phyloP scores from a whole-genome alignment of 2,888 invertebrate genomes.

The Drosophila lutescens region DNA sequence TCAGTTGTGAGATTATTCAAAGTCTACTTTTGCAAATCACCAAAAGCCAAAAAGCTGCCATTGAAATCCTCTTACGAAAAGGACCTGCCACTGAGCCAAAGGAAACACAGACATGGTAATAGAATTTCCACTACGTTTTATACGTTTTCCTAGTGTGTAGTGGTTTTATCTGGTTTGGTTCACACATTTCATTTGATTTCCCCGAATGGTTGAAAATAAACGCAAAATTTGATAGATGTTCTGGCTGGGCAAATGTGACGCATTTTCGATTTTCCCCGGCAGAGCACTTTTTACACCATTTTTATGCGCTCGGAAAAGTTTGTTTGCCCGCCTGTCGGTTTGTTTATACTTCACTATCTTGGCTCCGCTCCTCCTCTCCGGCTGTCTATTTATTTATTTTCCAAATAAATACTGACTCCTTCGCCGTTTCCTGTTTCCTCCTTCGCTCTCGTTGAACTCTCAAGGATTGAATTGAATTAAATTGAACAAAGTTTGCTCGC shows the following conservation, averaged over 20 bases:
- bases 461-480: slow-evolving; percentile 66
- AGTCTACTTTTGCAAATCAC: slow-evolving; percentile 25
- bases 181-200: slow-evolving; percentile 44
- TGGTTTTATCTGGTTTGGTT: slow-evolving; percentile 51
- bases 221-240: slow-evolving; percentile 73
- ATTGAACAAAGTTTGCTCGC: slow-evolving; percentile 53
- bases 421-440: slow-evolving; percentile 15
- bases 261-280: slow-evolving; percentile 59
- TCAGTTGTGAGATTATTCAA: slow-evolving; percentile 15
- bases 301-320: slow-evolving; percentile 48
- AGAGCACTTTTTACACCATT: slow-evolving; percentile 37
- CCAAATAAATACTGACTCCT: slow-evolving; percentile 58
- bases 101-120: slow-evolving; percentile 48
- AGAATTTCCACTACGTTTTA: slow-evolving; percentile 59
- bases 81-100: slow-evolving; percentile 52
- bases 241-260: slow-evolving; percentile 64
- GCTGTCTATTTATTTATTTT: slow-evolving; percentile 62
- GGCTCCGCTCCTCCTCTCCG: background rate
- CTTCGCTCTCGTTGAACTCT: slow-evolving; percentile 37
- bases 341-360: slow-evolving; percentile 66
- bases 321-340: slow-evolving; percentile 55
- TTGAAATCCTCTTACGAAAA: slow-evolving; percentile 69
- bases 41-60: slow-evolving; percentile 58
- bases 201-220: slow-evolving; percentile 49
- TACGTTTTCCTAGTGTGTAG: background rate